A percentile compares a stretch with the other conserved stretches of the same genome.
These are phyloP conservation scores for Champsocephalus esox DNA, from an alignment of 2,797 vertebrate species.

Conservation along the genomic window DNA sequence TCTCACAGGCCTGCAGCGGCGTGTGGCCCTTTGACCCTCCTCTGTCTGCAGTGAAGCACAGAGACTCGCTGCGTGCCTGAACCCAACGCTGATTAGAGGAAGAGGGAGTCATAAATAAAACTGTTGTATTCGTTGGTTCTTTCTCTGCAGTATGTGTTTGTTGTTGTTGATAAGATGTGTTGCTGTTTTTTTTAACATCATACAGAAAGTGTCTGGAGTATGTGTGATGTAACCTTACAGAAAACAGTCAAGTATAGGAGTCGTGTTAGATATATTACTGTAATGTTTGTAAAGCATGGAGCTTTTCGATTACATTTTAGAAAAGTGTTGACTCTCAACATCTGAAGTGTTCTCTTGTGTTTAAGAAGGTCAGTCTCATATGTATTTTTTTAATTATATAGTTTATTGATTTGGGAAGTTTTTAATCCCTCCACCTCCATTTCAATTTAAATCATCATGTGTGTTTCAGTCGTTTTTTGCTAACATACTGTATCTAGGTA, in stretches of 20 bases:
- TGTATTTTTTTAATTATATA: neutral
- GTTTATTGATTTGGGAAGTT: neutral
- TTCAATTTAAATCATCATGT: slow-evolving; percentile 15
- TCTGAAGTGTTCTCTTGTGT: neutral
- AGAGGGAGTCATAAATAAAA: slow-evolving; percentile 27
- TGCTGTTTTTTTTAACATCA: no score
- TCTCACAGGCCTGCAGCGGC: slow-evolving; percentile 48
- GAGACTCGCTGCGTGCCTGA: slow-evolving; percentile 47
- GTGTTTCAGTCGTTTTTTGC: slow-evolving; percentile 37
- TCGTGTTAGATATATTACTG: neutral
- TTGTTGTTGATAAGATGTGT: slow-evolving; percentile 10
- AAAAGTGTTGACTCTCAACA: neutral
- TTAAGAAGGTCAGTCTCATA: neutral
- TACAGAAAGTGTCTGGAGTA: no score
- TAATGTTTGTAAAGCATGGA: neutral
- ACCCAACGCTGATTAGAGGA: slow-evolving; percentile 31
- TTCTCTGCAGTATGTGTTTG: slow-evolving; percentile 35
- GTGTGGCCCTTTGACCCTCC: slow-evolving; percentile 34
- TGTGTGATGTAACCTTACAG: neutral
- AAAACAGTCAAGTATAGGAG: neutral
- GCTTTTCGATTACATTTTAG: neutral
- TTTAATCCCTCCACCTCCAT: neutral
- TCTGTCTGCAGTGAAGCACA: slow-evolving; percentile 41
- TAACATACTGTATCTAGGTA: slow-evolving; percentile 29
- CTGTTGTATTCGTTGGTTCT: slow-evolving; percentile 37